Base-by-base conservation (phyloP, 1,140 invertebrate species). In the Drosophila funebris region DNA sequence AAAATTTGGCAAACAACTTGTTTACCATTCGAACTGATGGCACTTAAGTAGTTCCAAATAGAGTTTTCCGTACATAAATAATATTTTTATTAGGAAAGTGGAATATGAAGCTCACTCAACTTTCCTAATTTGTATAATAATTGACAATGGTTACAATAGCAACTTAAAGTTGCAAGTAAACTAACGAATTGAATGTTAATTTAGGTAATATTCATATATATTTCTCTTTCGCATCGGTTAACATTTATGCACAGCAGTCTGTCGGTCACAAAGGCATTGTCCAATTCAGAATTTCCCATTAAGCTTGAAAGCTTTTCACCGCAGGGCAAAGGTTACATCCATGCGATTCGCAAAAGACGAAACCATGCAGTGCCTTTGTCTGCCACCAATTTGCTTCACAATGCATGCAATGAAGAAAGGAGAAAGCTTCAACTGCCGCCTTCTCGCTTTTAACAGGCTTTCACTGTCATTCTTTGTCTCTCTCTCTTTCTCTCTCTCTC, bases 311-410 rank as follows among this genome's bases (percentile, higher is more conserved):
- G 33, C 33, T 36, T 36, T 20, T 53, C 29, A 16, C 11, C 11
- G 22, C 13, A 36, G 8, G 6, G n/a, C 13, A 22, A 20, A 64
- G 60, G 31, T 53, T 57, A 57, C 57, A 54, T 24, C 61, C 43
- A 56, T 8, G 36, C 39, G 39, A 54, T 46, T 44, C 0, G 27
- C 46, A 11, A 46, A 24, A 43, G 29, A 0, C 16, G 48, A 57
- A 13, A 5, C 24, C 52, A 64, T 48, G 68, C 50, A 1, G 68
- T 36, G 68, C 24, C 27, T 66, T 66, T 66, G 68, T 71, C 11
- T 36, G 61, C 13, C 24, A 13, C 13, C 68, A 71, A 66, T 66
- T 71, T 71, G 68, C 68, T 39, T 33, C 14, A 54, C 63, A 58
- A 58, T 39, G 63, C 22, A 37, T 20, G 22, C 63, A 58, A 58